These are phyloP conservation scores for Seira ritae DNA, from an alignment of 2,888 invertebrate genomes.

Conservation along the genomic window DNA sequence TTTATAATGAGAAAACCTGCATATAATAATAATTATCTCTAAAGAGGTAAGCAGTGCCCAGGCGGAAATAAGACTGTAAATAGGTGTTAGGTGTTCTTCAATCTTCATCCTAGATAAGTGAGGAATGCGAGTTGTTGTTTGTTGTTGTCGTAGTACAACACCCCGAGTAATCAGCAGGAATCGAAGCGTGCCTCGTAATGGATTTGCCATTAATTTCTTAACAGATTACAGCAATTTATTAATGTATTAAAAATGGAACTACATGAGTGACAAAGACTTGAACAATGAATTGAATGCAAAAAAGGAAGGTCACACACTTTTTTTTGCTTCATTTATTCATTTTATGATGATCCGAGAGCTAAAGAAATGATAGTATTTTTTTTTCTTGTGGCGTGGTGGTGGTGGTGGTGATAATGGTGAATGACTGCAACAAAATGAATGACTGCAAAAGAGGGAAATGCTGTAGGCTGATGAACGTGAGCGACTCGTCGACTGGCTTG, in stretches of 20 bases:
- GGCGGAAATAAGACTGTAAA: conserved; percentile 58
- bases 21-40: conserved; percentile 31
- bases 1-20: neutral
- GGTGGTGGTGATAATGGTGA: neutral
- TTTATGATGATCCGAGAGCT: too few species aligned
- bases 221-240: conserved; percentile 38
- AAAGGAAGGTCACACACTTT: conserved; percentile 54
- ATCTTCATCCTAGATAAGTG: conserved; percentile 27
- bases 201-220: conserved; percentile 49
- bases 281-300: conserved; percentile 30
- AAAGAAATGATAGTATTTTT: too few species aligned
- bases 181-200: conserved; percentile 39
- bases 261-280: neutral
- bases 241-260: conserved; percentile 20
- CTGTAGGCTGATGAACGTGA: neutral
- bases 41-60: conserved; percentile 34
- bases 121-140: neutral
- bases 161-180: conserved; percentile 41
- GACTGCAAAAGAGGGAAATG: neutral
- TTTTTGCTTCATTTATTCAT: neutral
- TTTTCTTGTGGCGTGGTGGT: too few species aligned
- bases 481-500: neutral
- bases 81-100: too few species aligned
- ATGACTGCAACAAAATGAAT: neutral
- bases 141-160: too few species aligned